These are phyloP conservation scores for Pseudochirops cupreus DNA, from an alignment of 2,797 vertebrate species.

Conservation along the genomic window DNA sequence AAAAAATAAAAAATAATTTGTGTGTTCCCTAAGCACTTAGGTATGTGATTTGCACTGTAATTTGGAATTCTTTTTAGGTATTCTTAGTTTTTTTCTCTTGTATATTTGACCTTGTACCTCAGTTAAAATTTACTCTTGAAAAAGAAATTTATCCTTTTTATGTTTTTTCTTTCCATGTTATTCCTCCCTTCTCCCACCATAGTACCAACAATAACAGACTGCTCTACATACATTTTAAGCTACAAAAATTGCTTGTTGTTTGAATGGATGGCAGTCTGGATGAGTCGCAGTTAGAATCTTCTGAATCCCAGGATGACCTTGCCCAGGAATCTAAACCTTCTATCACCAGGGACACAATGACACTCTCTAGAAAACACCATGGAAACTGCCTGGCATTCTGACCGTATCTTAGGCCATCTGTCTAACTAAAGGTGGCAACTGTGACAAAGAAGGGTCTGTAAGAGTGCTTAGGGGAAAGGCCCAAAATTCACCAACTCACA, in stretches of 20 bases:
- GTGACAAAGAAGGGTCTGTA: constrained; percentile 53
- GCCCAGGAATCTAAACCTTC: not conserved
- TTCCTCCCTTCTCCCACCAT: not conserved
- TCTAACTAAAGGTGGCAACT: constrained; percentile 51
- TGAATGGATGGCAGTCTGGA: not conserved
- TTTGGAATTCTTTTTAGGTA: not conserved
- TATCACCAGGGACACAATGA: not conserved
- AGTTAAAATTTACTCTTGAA: not conserved
- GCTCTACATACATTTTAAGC: not conserved
- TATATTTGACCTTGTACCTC: not conserved
- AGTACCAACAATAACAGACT: not conserved
- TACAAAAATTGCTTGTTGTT: not conserved
- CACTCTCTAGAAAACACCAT: constrained; percentile 42
- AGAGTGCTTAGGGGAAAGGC: constrained; percentile 44
- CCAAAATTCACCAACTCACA: constrained; percentile 49
- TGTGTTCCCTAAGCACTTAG: not conserved
- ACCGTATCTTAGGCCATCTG: constrained; percentile 51
- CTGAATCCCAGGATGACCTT: constrained; percentile 6
- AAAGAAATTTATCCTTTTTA: not conserved
- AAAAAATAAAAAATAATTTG: too few species aligned
- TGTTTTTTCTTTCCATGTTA: not conserved
- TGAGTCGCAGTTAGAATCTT: not conserved
- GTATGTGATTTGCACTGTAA: not conserved
- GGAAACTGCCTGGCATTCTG: constrained; percentile 59
- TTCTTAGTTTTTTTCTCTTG: not conserved